Evolutionary conservation across 2,797 vertebrate genomes (phyloP).

Genomic region (Poecilia picta): DNA sequence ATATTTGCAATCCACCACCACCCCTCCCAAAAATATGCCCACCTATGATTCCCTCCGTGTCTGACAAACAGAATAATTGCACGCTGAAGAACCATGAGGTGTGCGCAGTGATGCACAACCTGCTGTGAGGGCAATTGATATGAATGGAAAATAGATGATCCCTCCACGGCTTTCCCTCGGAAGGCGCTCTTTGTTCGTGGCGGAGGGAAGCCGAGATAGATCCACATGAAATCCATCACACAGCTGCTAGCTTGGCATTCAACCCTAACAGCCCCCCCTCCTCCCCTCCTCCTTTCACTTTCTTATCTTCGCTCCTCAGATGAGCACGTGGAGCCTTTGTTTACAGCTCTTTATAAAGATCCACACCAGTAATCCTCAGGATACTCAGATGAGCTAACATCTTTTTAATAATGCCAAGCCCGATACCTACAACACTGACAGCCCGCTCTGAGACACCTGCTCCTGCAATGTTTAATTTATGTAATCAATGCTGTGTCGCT

Average conservation of each 20-base stretch:
- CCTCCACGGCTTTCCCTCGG: constrained; percentile 25
- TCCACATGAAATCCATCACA: constrained; percentile 68
- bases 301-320: constrained; percentile 69
- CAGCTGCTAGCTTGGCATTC: constrained; percentile 58
- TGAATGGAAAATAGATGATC: constrained; percentile 44
- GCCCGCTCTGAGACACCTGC: neutral
- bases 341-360: constrained; percentile 51
- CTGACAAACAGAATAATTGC: constrained; percentile 57
- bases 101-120: constrained; percentile 50
- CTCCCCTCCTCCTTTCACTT: constrained; percentile 18
- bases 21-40: constrained; percentile 18
- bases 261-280: constrained; percentile 30
- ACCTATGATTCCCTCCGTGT: constrained; percentile 25
- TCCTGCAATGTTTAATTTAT: neutral
- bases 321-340: constrained; percentile 60
- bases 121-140: constrained; percentile 49
- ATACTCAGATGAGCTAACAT: constrained; percentile 30
- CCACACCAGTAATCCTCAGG: constrained; percentile 42
- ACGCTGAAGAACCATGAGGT: constrained; percentile 39
- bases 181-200: constrained; percentile 50
- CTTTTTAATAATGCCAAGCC: constrained; percentile 23
- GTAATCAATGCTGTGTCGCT: neutral
- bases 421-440: constrained; percentile 24
- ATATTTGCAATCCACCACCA: neutral
- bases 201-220: constrained; percentile 50